Evolutionary conservation across 2,113 vertebrate genomes (phyloP).

Genomic region (Rhipidura dahli): DNA sequence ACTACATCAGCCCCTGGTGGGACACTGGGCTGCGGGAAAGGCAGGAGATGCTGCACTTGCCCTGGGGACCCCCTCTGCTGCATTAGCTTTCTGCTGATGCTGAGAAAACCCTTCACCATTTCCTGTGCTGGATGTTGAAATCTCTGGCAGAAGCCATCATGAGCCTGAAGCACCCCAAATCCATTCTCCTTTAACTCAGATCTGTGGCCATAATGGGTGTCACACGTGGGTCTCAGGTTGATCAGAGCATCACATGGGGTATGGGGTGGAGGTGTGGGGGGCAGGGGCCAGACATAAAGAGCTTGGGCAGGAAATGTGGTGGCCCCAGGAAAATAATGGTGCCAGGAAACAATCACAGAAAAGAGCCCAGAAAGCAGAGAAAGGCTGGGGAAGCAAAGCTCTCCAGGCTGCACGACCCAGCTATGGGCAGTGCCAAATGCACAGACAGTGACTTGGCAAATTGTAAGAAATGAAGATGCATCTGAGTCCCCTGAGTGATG

Average conservation of each 20-base stretch:
- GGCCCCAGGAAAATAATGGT: neutral
- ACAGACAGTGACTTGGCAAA: neutral
- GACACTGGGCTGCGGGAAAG: neutral
- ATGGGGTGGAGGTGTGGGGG: neutral
- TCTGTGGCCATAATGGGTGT: neutral
- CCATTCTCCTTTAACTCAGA: neutral
- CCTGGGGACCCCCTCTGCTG: neutral
- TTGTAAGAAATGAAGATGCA: neutral
- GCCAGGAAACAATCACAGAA: neutral
- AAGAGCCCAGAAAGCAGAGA: neutral
- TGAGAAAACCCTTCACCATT: neutral
- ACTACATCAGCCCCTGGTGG: neutral
- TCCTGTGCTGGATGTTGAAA: neutral
- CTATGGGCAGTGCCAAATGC: neutral
- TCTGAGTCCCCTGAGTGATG: neutral
- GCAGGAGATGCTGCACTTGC: neutral
- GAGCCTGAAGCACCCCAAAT: neutral
- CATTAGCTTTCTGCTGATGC: neutral
- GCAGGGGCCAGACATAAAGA: neutral
- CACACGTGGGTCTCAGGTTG: accelerated
- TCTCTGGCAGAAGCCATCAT: neutral
- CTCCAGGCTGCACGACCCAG: neutral
- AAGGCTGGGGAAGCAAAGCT: neutral
- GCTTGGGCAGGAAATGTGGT: neutral
- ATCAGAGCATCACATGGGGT: accelerated